Conservation (phyloP, 2,113 vertebrate genomes). For the Saccopteryx leptura region DNA sequence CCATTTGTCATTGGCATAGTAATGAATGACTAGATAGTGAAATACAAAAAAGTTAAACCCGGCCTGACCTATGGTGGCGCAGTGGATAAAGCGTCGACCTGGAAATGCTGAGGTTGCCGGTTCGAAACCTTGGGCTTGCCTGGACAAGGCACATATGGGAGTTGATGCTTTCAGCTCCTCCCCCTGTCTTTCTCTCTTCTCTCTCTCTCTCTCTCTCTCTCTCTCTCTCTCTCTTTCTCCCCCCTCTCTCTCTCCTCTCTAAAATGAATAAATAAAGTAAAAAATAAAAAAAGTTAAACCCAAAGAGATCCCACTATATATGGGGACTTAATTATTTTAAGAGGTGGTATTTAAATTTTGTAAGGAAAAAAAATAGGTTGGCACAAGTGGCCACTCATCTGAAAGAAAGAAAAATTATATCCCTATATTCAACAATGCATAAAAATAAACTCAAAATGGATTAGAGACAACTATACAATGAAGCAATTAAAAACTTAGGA, state of each 20-base stretch:
- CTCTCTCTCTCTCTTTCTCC: too few species aligned
- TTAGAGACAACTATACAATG: not conserved
- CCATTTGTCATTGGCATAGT: not conserved
- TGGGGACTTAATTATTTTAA: not conserved
- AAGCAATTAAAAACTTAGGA: not conserved
- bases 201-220: too few species aligned
- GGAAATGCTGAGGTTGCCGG: too few species aligned
- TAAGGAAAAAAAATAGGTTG: not conserved
- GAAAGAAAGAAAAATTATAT: slow-evolving; percentile 34
- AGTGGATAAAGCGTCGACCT: too few species aligned
- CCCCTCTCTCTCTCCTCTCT: too few species aligned
- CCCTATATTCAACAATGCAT: not conserved
- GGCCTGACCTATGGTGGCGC: too few species aligned
- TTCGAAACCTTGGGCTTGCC: too few species aligned
- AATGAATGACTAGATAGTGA: not conserved
- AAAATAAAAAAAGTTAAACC: not conserved
- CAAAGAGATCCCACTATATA: not conserved
- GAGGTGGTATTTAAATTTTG: not conserved
- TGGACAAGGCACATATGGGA: too few species aligned
- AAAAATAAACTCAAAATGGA: not conserved
- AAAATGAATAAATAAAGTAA: too few species aligned
- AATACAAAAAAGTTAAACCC: not conserved
- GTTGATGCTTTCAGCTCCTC: too few species aligned
- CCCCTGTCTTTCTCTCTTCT: too few species aligned
- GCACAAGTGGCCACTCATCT: not conserved